A percentile compares a stretch with the other conserved stretches of the same genome.
These are phyloP conservation scores for Vulpes lagopus DNA, from an alignment of 2,113 vertebrate genomes.

Conservation along the genomic window DNA sequence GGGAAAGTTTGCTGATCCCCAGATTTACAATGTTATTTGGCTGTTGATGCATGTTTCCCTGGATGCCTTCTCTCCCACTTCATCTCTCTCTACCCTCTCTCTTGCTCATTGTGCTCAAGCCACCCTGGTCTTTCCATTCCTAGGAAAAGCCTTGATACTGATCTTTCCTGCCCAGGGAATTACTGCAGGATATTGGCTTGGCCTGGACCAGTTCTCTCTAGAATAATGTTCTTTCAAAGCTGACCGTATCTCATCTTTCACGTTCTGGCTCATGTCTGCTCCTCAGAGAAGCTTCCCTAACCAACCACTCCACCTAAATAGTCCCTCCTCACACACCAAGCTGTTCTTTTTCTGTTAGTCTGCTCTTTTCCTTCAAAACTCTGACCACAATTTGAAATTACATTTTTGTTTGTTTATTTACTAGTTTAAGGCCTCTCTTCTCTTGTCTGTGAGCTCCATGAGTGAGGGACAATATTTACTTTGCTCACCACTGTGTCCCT, in stretches of 20 bases:
- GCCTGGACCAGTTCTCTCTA: neutral
- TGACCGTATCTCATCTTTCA: neutral
- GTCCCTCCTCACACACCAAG: neutral
- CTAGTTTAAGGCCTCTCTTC: neutral
- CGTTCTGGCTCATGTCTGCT: neutral
- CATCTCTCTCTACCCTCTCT: neutral
- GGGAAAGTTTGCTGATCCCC: neutral
- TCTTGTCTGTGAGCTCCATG: neutral
- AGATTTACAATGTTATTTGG: neutral
- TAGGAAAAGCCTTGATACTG: neutral
- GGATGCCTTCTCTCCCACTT: neutral
- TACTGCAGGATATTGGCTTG: neutral
- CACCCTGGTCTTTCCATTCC: neutral
- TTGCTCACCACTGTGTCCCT: neutral
- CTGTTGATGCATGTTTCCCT: neutral
- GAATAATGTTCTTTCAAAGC: neutral
- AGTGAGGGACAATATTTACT: neutral
- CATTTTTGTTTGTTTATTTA: constrained; percentile 30
- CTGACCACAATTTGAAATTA: neutral
- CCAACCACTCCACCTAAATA: neutral
- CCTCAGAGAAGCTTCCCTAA: neutral
- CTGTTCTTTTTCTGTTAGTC: neutral
- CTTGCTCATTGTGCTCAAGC: neutral
- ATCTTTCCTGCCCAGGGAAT: neutral
- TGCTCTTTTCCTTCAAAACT: constrained; percentile 24